Conservation (phyloP, 2,113 vertebrate genomes). For the Ahaetulla prasina region DNA sequence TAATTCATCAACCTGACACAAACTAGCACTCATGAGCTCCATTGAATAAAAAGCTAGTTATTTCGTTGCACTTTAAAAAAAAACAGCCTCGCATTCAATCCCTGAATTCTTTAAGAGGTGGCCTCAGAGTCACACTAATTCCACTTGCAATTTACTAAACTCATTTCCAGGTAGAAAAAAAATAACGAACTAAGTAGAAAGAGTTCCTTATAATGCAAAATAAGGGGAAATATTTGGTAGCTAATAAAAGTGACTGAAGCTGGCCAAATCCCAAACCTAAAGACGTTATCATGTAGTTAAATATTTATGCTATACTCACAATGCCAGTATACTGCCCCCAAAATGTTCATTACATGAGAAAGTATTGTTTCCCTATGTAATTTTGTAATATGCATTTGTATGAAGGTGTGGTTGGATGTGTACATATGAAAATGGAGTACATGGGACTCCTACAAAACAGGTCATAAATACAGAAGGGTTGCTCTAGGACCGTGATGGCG, state of each 20-base stretch:
- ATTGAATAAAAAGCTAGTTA: slow-evolving; percentile 50
- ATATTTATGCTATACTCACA: neutral
- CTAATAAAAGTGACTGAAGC: neutral
- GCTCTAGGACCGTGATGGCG: no score
- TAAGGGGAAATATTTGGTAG: neutral
- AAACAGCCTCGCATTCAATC: slow-evolving; percentile 47
- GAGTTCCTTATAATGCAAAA: neutral
- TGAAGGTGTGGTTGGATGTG: neutral
- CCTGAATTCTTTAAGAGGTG: slow-evolving; percentile 31
- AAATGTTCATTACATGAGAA: neutral
- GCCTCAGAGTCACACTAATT: slow-evolving; percentile 34
- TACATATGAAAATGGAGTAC: neutral
- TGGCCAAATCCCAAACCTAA: neutral
- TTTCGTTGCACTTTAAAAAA: slow-evolving; percentile 58
- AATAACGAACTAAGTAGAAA: slow-evolving; percentile 13
- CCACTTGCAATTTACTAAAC: slow-evolving; percentile 29
- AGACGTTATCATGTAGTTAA: neutral
- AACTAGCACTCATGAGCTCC: slow-evolving; percentile 54
- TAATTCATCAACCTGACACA: slow-evolving; percentile 73
- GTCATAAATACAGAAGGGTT: neutral
- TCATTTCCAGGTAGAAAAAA: slow-evolving; percentile 22
- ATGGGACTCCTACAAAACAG: neutral
- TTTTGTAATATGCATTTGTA: neutral
- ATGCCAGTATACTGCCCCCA: neutral
- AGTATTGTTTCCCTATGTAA: neutral